Evolutionary conservation across 23 tunicate species (phyloP), one percentile per base, ranked within the genome.

Genomic region (Styela clava): DNA sequence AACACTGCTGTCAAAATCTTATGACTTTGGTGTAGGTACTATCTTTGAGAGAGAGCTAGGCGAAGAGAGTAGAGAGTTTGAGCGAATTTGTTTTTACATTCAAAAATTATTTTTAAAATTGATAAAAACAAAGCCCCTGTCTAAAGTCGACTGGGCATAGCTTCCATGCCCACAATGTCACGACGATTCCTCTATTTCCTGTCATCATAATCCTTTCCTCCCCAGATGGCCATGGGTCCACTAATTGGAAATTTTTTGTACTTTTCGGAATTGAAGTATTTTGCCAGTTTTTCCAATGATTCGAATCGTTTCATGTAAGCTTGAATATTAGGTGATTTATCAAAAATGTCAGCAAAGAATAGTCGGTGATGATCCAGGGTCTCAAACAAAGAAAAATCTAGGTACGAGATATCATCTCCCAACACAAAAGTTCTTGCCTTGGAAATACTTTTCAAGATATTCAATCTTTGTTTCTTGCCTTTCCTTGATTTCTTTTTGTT

Each of bases 321-420:
- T 21, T 21, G 12, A 24, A 79, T 69, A 22, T 78, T 78, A 2
- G 72, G 69, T 37, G 22, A 78, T 31, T 85, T 52, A 22, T 78
- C 83, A 29, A 85, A 68, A 52, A 56, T 31, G 3, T 56, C 73
- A 3, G 77, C 62, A 32, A 82, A 89, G 37, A 88, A 34, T 23
- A 78, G 72, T 24, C 56, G 69, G 24, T 73, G 67, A 16, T 85
- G 88, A 34, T 83, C 83, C 67, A 88, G 24, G 3, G 52, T 68
- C 29, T 85, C 94, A 56, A 29, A 78, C 33, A 85, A 79, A 24
- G 52, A n/a, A 67, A 88, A 88, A 62, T 88, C 94, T 9, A 84
- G 78, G 31, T 84, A 88, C 2, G 85, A 77, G 1, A 88, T 51
- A 0, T 80, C 2, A 7, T 88, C 89, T 2, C 88, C 88, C 19